Base-by-base conservation (phyloP, 2,888 invertebrate genomes). In the Scaptomyza parva region DNA sequence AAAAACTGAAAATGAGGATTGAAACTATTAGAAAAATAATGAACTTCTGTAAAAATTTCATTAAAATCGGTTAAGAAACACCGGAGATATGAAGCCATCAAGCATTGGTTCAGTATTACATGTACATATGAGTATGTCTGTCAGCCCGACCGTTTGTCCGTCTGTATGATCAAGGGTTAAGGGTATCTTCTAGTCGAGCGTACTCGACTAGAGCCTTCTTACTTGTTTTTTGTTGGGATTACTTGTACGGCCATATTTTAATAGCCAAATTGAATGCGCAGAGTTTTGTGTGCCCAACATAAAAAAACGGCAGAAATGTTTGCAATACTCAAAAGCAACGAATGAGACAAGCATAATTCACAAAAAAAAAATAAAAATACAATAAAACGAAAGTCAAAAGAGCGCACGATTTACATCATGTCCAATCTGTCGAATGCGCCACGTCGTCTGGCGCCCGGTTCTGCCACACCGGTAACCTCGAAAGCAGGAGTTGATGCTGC, bases 381-480 rank as follows among this genome's bases (percentile, higher is more conserved):
- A 28, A 28, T 24, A 24, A 9, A 35, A 35, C n/a, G 33, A 33
- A 54, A 55, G 17, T 20, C 17, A 47, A 50, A 22, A 45, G 24
- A 33, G 69, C 48, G 65, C 14, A 35, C 7, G 9, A 37, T 48
- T 28, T n/a, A 60, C 66, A 79, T 72, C 53, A 90, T 88, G 90
- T 89, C 89, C 14, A 85, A 83, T 67, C 69, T 70, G 45, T 70
- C 81, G 63, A 82, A 78, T 63, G 62, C 63, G 20, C 65, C 81
- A 52, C 81, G 88, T 20, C 88, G 88, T 20, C 9, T 78, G 63
- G 84, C 78, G 39, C 88, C 89, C 14, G 89, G 90, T n/a, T 67
- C 75, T n/a, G 90, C 90, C 18, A 79, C 86, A 57, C 86, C 85
- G 53, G 77, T 89, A 6, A 52, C 68, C 33, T 2, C 14, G 45